A percentile compares a stretch with the other conserved stretches of the same genome.
These are phyloP conservation scores for Cottus gobio DNA, from an alignment of 2,113 vertebrate genomes.

Conservation along the genomic window DNA sequence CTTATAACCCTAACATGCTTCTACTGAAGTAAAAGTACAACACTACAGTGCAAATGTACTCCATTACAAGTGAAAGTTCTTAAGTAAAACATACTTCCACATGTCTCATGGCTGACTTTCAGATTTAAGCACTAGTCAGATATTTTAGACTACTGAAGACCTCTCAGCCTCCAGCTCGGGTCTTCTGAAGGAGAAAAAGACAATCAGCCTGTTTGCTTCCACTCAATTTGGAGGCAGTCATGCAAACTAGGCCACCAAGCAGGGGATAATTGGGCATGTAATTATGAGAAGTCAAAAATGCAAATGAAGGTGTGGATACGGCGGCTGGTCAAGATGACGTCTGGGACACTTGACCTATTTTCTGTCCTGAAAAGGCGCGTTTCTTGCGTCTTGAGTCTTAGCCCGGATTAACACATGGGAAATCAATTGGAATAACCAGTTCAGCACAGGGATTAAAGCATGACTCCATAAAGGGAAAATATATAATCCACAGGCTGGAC, in stretches of 20 bases:
- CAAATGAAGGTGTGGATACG: slow-evolving; percentile 73
- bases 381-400: slow-evolving; percentile 71
- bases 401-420: slow-evolving; percentile 76
- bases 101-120: background rate
- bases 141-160: background rate
- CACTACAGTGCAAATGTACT: too few relatives aligned
- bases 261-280: slow-evolving; percentile 75
- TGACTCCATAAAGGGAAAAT: slow-evolving; percentile 67
- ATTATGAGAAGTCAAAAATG: slow-evolving; percentile 83
- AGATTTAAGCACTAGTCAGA: background rate
- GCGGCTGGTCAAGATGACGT: slow-evolving; percentile 70
- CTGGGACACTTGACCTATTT: slow-evolving; percentile 84
- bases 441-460: slow-evolving; percentile 69
- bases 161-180: background rate
- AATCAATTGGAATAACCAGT: slow-evolving; percentile 67
- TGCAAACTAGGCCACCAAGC: slow-evolving; percentile 80
- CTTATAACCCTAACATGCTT: background rate
- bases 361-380: slow-evolving; percentile 68
- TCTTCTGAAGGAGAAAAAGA: slow-evolving; percentile 17
- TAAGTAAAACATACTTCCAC: background rate
- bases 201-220: slow-evolving; percentile 18
- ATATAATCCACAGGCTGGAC: slow-evolving; percentile 65
- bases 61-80: too few relatives aligned
- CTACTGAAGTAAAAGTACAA: too few relatives aligned
- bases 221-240: slow-evolving; percentile 51